phyloP scores from a whole-genome alignment of 2,888 invertebrate genomes.

The Drepanosiphum platanoidis region DNA sequence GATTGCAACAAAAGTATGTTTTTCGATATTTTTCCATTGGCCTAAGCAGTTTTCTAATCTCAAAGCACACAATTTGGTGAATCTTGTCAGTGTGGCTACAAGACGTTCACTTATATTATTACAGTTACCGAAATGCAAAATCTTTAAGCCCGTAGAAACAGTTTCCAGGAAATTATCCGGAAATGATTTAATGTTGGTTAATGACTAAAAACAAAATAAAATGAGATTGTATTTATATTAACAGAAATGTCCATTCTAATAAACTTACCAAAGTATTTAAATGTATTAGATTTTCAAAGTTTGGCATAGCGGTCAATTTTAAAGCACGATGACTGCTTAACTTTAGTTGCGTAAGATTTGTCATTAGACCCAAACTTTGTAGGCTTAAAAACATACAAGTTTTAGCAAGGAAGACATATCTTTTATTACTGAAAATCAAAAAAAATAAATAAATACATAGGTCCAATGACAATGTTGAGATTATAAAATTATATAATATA shows the following conservation, averaged over 20 bases:
- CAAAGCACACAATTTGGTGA: conserved; percentile 75
- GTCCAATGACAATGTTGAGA: no score
- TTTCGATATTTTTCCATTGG: conserved; percentile 70
- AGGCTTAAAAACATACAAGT: conserved; percentile 75
- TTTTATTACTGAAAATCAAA: not conserved
- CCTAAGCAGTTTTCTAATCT: conserved; percentile 81
- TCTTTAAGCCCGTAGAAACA: conserved; percentile 76
- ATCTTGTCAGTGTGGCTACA: conserved; percentile 73
- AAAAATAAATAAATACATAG: conserved; percentile 10
- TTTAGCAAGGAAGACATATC: not conserved
- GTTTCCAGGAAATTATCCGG: conserved; percentile 67
- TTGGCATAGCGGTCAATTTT: conserved; percentile 73
- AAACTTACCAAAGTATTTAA: conserved; percentile 76
- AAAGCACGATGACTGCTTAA: conserved; percentile 77
- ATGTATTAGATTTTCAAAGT: conserved; percentile 73
- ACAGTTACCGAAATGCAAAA: conserved; percentile 85
- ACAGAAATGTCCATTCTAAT: not conserved
- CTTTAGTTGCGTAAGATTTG: conserved; percentile 76
- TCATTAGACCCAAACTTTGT: conserved; percentile 72
- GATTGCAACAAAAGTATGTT: conserved; percentile 74
- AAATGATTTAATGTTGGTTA: conserved; percentile 70
- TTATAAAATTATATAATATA: not conserved
- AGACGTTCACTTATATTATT: conserved; percentile 77
- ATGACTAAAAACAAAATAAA: conserved; percentile 66
- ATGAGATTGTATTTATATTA: not conserved